phyloP scores from a whole-genome alignment of 2,113 vertebrate genomes.

The Nothobranchius furzeri region DNA sequence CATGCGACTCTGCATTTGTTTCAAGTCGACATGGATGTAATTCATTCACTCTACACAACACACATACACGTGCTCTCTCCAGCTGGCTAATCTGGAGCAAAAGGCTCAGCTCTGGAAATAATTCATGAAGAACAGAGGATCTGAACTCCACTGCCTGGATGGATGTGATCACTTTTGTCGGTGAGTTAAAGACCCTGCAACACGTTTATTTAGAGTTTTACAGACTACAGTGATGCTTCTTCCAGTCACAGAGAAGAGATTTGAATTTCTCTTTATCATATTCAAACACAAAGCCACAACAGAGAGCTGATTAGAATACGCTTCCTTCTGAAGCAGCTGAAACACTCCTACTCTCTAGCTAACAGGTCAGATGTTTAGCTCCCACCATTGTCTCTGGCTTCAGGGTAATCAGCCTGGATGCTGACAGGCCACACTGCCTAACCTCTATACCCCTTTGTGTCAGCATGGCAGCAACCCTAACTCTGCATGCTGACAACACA shows the following conservation, averaged over 20 bases:
- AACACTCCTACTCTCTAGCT: not conserved
- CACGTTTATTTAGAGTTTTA: slow-evolving; percentile 9
- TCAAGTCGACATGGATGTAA: not conserved
- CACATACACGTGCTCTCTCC: slow-evolving; percentile 25
- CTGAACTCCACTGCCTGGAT: slow-evolving; percentile 17
- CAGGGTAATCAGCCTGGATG: not conserved
- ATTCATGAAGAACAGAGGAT: slow-evolving; percentile 55
- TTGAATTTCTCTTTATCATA: slow-evolving; percentile 62
- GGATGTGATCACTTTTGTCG: not conserved
- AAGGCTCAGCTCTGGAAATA: slow-evolving; percentile 59
- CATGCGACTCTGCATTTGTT: not conserved
- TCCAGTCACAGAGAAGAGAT: slow-evolving; percentile 6
- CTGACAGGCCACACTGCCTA: slow-evolving; percentile 30
- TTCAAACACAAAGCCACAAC: slow-evolving; percentile 35
- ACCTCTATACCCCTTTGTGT: slow-evolving; percentile 39
- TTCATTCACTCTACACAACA: slow-evolving; percentile 10
- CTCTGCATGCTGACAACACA: slow-evolving; percentile 43
- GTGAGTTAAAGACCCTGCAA: too few species aligned
- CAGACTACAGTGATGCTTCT: slow-evolving; percentile 1
- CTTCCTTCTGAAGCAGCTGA: not conserved
- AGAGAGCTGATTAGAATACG: slow-evolving; percentile 6
- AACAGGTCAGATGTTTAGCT: slow-evolving; percentile 1
- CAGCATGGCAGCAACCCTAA: slow-evolving; percentile 38
- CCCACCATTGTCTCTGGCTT: slow-evolving; percentile 6
- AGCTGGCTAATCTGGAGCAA: slow-evolving; percentile 57